Percentiles rank a stretch among this genome's conserved stretches.
Evolutionary conservation across 2,113 vertebrate genomes (phyloP).

Genomic region (Erythrolamprus reginae): DNA sequence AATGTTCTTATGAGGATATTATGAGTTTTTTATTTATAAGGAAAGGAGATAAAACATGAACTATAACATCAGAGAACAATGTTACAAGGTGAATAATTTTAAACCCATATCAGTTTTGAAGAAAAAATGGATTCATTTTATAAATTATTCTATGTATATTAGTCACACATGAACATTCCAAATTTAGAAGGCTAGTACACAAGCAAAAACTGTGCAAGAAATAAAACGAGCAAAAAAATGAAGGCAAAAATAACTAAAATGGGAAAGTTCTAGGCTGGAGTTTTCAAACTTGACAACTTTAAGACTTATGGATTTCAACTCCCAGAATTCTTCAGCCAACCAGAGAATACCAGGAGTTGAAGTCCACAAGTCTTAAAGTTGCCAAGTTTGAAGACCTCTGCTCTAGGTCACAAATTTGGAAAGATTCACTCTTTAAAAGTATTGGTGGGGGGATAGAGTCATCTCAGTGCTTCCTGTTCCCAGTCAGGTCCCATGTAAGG

Average conservation of each 20-base stretch:
- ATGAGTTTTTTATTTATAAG: constrained; percentile 3
- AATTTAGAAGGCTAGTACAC: not conserved
- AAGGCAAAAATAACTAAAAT: not conserved
- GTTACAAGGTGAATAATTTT: not conserved
- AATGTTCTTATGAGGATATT: not conserved
- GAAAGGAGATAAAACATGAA: constrained; percentile 11
- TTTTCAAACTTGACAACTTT: too few species aligned
- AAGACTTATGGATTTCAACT: too few species aligned
- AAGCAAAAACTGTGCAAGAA: not conserved
- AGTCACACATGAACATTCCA: not conserved
- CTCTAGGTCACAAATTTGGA: not conserved
- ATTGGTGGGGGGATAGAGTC: not conserved
- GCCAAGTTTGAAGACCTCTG: not conserved
- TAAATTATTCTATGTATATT: not conserved
- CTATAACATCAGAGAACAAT: not conserved
- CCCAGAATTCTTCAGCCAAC: too few species aligned
- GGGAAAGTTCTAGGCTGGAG: not conserved
- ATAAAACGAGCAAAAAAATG: not conserved
- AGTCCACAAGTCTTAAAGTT: too few species aligned
- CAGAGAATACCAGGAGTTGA: too few species aligned
- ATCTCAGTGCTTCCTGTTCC: not conserved
- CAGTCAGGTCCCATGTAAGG: not conserved
- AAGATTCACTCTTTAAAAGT: not conserved
- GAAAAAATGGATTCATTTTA: not conserved
- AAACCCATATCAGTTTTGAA: not conserved